phyloP scores from a whole-genome alignment of 2,888 invertebrate species.

The Hipparchia semele region DNA sequence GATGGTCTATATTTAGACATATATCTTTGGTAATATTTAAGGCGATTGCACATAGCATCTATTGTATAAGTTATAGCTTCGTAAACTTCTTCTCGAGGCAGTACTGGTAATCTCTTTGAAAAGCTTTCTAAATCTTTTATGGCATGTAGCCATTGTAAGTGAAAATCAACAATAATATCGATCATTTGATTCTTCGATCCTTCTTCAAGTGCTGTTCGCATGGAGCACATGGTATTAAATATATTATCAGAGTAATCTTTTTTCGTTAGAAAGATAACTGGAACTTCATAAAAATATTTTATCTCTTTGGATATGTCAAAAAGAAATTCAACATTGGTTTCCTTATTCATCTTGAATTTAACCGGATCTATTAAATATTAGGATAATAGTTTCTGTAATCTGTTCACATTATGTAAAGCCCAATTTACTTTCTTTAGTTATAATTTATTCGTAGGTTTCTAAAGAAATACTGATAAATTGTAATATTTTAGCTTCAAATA shows the following conservation, averaged over 20 bases:
- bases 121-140: constrained; percentile 65
- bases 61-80: constrained; percentile 65
- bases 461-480: no score
- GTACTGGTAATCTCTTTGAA: constrained; percentile 49
- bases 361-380: constrained; percentile 12
- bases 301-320: constrained; percentile 67
- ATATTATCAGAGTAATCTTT: constrained; percentile 67
- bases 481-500: no score
- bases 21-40: constrained; percentile 64
- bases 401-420: no score
- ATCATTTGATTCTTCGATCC: constrained; percentile 52
- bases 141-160: constrained; percentile 68
- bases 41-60: constrained; percentile 59
- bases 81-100: constrained; percentile 57
- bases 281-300: constrained; percentile 69
- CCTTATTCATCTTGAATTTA: constrained; percentile 43
- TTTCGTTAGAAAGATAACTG: constrained; percentile 65
- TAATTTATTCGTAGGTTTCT: no score
- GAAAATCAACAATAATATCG: constrained; percentile 66
- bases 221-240: constrained; percentile 62
- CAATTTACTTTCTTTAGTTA: no score
- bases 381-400: no score
- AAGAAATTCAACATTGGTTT: constrained; percentile 51
- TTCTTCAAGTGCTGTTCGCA: constrained; percentile 54
- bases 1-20: constrained; percentile 54